Evolutionary conservation across 2,888 invertebrate genomes (phyloP), one percentile per base, ranked within the genome.

Genomic region (Cenopis cana): DNA sequence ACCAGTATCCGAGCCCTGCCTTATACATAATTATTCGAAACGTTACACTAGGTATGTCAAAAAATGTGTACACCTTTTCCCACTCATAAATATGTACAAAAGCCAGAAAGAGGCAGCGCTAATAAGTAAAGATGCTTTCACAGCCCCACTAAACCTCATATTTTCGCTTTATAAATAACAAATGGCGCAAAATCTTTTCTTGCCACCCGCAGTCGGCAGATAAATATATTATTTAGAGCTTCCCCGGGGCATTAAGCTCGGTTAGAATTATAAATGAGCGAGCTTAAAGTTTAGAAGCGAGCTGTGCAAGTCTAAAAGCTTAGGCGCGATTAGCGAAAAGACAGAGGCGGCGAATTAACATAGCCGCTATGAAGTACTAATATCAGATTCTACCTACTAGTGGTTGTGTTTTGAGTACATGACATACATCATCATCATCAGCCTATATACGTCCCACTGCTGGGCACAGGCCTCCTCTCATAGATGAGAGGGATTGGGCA

Each of bases 221-320:
- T 64, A 64, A 64, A 64, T 64, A 64, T 54, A 64, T 64, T 54
- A 64, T 64, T 54, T 64, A 64, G 54, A 36, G 64, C 64, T 91
- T 91, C 91, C 93, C 93, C 92, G 78, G 79, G 84, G 90, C 92
- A 85, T 90, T 91, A 90, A 93, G 93, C 88, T 82, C 87, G 87
- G 85, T 91, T 89, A 91, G 93, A 93, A 93, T 93, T 89, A 93
- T 92, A 90, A 90, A 93, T 93, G 92, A 93, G 90, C 81, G 83
- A 89, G 93, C 91, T 93, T 93, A 92, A 93, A 93, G 92, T 93
- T 93, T 93, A 92, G 93, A 89, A 90, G 91, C 92, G 84, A 85
- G 80, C 85, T 64, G 52, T 91, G 90, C 92, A 93, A 93, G 92
- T 93, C 90, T 92, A 92, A 92, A 93, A 92, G 93, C 92, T 93